Base-by-base conservation (phyloP, 2,797 vertebrate genomes). In the Scolopax rusticola region DNA sequence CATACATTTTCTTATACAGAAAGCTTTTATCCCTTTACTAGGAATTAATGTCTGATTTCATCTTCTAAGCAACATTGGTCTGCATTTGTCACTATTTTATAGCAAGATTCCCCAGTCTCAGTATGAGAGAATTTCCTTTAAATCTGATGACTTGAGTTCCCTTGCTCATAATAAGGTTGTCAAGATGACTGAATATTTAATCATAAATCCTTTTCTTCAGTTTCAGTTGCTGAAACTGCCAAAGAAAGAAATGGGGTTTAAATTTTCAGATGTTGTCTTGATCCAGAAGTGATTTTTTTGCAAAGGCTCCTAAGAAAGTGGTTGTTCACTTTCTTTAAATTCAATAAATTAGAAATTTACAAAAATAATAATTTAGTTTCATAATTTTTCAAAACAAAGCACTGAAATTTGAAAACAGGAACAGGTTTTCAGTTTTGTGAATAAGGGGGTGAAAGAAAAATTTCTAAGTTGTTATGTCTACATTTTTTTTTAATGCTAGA, bases 141-240 rank as follows among this genome's bases (percentile, higher is more conserved):
- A 87, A 83, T 71, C 33, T 83, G 45, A 75, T 48, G 12, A 48
- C 8, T 19, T 80, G 23, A 5, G 4, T 36, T 90, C 33, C 10
- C 28, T 56, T 74, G 18, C 32, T 93, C 82, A 54, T 82, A 82
- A 67, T 76, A 74, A 88, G 50, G 7, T 84, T 70, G 20, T 6
- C n/a, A 84, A 64, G 71, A 69, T 78, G 43, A 80, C 19, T 32
- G 61, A 89, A n/a, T 89, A 91, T 89, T 83, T 93, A 60, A 57
- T 71, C 41, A 60, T 60, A 83, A 89, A 85, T 40, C 3, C 19
- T 71, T 89, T 24, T 68, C 59, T 91, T 89, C 30, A 47, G 30
- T 75, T 85, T 77, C 51, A 48, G 2, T 74, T 65, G 13, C 74
- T 94, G 87, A 85, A 94, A 75, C 16, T 83, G 30, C 33, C 16